Evolutionary conservation across 2,797 vertebrate species (phyloP), one percentile per base, ranked within the genome.

Genomic region (Petrocephalus sullivani): DNA sequence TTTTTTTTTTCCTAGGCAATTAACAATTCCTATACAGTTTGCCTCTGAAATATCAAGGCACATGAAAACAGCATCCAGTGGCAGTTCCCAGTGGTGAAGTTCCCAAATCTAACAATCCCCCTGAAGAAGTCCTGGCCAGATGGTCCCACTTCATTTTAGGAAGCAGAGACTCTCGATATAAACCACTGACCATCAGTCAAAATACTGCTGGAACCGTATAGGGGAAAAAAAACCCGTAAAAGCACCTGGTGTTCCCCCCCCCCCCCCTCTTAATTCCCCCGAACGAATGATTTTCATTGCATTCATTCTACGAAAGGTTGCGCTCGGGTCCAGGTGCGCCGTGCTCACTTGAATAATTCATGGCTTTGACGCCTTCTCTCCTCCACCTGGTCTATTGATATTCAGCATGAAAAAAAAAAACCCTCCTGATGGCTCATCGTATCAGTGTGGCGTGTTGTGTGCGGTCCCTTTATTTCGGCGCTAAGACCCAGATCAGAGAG

Each of bases 271-370:
- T 46, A 58, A 57, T n/a, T 87, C 67, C 16, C 54, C 19, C 58
- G 12, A 81, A 78, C 10, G 58, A 81, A 81, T 46, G 19, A 8
- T 8, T 81, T 87, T 57, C 75, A 46, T 87, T 81, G 46, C 19
- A 33, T 87, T 87, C 51, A 57, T 56, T 57, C 54, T 58, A n/a
- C 37, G 10, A 87, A 87, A 87, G 61, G 61, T 71, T 67, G 61
- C 46, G 33, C 19, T 60, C 56, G 54, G 51, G 87, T 58, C 58
- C 87, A 57, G 67, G 75, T 51, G 21, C 57, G 14, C 41, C 23
- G 60, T 67, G 54, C 57, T 54, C 82, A 84, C 57, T 81, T 88
- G 87, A 88, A 88, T 88, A 61, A 88, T 88, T 88, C 88, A 85
- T 85, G 46, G 49, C 60, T 83, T 58, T 46, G 41, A 83, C 58